These are phyloP conservation scores for Burhinus bistriatus DNA, from an alignment of 2,113 vertebrate genomes.

Conservation along the genomic window DNA sequence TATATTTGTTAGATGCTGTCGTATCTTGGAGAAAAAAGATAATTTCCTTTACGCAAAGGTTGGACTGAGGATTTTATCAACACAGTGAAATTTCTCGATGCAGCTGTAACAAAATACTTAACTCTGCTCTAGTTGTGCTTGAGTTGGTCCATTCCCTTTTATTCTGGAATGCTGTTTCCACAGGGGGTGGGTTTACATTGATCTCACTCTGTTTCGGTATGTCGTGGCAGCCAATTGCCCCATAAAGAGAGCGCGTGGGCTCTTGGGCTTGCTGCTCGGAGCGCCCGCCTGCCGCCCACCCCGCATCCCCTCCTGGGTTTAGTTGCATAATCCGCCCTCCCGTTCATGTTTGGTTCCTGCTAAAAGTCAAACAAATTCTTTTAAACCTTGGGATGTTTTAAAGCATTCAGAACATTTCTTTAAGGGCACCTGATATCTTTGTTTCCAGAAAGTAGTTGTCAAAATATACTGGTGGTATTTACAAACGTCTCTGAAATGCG, in stretches of 20 bases:
- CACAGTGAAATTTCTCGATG: neutral
- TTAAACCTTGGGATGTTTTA: neutral
- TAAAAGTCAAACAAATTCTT: neutral
- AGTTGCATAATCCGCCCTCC: neutral
- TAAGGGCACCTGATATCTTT: neutral
- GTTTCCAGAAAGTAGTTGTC: neutral
- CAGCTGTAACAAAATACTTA: neutral
- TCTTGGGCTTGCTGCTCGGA: neutral
- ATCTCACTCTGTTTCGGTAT: neutral
- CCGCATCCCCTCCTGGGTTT: fast-evolving
- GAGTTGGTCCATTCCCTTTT: neutral
- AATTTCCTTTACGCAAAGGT: neutral
- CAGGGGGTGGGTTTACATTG: fast-evolving
- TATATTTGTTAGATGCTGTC: neutral
- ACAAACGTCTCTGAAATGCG: neutral
- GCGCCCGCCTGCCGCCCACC: neutral
- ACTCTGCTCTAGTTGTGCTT: neutral
- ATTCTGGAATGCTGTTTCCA: neutral
- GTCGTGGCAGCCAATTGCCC: neutral
- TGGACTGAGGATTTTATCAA: neutral
- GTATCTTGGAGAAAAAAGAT: neutral
- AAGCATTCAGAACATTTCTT: neutral
- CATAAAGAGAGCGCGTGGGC: neutral
- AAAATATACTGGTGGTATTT: neutral
- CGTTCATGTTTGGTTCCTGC: neutral